Evolutionary conservation across 1,140 invertebrate species (phyloP).

Genomic region (Saccostrea echinata): DNA sequence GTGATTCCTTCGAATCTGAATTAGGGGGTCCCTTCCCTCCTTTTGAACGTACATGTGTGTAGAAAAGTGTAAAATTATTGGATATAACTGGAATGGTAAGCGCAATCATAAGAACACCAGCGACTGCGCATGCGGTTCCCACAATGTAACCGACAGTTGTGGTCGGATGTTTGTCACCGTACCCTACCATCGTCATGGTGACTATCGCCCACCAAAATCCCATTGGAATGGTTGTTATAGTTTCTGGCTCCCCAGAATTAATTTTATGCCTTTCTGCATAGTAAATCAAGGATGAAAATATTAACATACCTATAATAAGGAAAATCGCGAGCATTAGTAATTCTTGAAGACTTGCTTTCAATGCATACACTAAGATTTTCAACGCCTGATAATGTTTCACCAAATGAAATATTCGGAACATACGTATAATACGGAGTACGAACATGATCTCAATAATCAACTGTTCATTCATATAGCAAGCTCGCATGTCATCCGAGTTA

Average conservation of each 20-base stretch:
- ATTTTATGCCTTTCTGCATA: constrained; percentile 91
- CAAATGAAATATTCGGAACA: constrained; percentile 78
- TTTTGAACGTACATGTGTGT: constrained; percentile 74
- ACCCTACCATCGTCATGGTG: constrained; percentile 82
- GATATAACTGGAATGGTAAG: constrained; percentile 78
- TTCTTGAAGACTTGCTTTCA: constrained; percentile 77
- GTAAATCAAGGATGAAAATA: constrained; percentile 98
- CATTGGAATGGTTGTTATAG: constrained; percentile 77
- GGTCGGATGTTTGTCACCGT: constrained; percentile 78
- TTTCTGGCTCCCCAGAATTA: constrained; percentile 64
- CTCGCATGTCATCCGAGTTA: constrained; percentile 63
- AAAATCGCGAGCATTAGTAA: constrained; percentile 94
- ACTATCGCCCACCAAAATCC: constrained; percentile 83
- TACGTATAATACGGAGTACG: constrained; percentile 75
- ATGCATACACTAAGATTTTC: constrained; percentile 75
- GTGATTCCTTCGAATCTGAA: constrained; percentile 39
- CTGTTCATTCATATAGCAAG: constrained; percentile 73
- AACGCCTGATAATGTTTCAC: constrained; percentile 77
- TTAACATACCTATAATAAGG: constrained; percentile 97
- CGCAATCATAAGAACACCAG: constrained; percentile 74
- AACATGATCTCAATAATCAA: constrained; percentile 76
- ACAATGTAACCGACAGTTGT: constrained; percentile 82
- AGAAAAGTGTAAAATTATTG: constrained; percentile 78
- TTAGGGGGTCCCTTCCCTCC: constrained; percentile 50
- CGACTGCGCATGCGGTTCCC: constrained; percentile 74